Conservation (phyloP, 2,888 invertebrate species). For the Brassicogethes aeneus region DNA sequence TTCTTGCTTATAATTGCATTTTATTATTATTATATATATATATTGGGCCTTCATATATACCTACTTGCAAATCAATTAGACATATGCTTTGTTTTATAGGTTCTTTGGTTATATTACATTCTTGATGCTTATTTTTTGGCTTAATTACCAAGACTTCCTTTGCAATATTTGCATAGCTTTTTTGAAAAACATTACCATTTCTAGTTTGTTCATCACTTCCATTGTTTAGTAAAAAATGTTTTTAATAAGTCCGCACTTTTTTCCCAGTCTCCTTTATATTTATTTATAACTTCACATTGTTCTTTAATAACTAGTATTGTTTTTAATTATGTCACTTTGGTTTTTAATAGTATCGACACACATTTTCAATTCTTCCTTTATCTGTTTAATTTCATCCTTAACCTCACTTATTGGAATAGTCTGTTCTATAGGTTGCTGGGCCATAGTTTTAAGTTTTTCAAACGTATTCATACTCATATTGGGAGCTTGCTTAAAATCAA, state of each 20-base stretch:
- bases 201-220: neutral
- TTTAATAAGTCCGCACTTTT: neutral
- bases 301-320: neutral
- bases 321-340: neutral
- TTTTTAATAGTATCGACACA: neutral
- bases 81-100: conserved; percentile 4
- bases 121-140: conserved; percentile 4
- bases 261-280: no score
- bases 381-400: neutral
- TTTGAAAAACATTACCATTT: conserved; percentile 1
- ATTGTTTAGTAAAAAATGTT: neutral
- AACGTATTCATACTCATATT: neutral
- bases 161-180: conserved; percentile 8
- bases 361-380: neutral
- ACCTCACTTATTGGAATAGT: neutral
- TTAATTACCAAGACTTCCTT: conserved; percentile 5
- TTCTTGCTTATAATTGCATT: conserved; percentile 5
- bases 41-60: conserved; percentile 1
- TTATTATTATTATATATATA: conserved; percentile 2
- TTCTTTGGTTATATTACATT: conserved; percentile 2
- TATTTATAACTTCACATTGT: neutral
- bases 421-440: neutral
- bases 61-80: neutral
- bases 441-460: neutral
- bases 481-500: neutral